Percentiles rank a stretch among this genome's conserved stretches.
These are phyloP conservation scores for Diplazon laetatorius DNA, from an alignment of 2,888 invertebrate species.

Conservation along the genomic window DNA sequence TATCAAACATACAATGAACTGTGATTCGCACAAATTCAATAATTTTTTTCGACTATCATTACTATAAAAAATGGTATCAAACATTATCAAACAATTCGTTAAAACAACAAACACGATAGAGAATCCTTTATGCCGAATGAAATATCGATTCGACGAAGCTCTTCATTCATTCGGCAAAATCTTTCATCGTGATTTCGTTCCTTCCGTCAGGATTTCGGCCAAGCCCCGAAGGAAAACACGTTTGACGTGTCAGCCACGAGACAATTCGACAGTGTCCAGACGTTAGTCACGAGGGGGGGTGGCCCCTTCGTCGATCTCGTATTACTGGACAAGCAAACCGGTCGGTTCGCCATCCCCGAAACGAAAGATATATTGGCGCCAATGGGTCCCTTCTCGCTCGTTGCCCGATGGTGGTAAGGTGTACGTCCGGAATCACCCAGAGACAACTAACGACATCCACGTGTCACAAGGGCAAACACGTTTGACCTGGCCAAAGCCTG, in stretches of 20 bases:
- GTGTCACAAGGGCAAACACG: conserved; percentile 57
- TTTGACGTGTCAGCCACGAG: conserved; percentile 22
- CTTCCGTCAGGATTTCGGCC: not conserved
- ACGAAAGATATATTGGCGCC: conserved; percentile 60
- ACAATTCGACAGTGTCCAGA: conserved; percentile 39
- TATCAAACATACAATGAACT: no score
- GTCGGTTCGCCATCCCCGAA: conserved; percentile 54
- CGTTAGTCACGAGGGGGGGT: conserved; percentile 36
- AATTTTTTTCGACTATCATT: no score
- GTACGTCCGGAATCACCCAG: conserved; percentile 38
- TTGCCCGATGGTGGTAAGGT: conserved; percentile 7
- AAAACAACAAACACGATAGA: no score
- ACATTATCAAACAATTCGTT: no score
- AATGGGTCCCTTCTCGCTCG: conserved; percentile 40
- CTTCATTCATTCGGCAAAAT: conserved; percentile 2
- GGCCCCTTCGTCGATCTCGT: conserved; percentile 55
- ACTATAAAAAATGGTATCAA: no score
- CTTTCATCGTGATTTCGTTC: conserved; percentile 1
- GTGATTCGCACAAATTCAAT: no score
- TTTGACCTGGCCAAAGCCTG: conserved; percentile 39
- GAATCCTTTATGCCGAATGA: no score
- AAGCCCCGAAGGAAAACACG: conserved; percentile 35
- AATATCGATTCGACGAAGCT: not conserved
- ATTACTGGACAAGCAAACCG: conserved; percentile 62
- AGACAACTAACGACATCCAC: conserved; percentile 51